phyloP scores from a whole-genome alignment of 2,113 vertebrate genomes.

The Colistium nudipinnis region DNA sequence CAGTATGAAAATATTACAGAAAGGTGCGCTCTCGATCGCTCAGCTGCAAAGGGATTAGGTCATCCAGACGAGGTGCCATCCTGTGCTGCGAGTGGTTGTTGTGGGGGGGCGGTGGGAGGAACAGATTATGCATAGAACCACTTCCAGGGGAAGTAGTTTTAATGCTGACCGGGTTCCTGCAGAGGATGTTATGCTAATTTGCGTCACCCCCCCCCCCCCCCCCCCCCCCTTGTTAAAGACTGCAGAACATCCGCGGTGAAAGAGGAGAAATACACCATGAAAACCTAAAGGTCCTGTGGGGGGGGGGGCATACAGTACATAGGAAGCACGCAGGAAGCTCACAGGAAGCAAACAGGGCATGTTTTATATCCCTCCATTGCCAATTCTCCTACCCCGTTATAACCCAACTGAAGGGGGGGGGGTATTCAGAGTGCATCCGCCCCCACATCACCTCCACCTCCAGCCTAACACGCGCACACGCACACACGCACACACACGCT shows the following conservation, averaged over 20 bases:
- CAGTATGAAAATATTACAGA: no score
- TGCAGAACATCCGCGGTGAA: constrained; percentile 57
- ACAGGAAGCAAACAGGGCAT: constrained; percentile 76
- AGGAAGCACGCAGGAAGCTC: constrained; percentile 69
- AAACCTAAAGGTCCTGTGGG: constrained; percentile 55
- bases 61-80: no score
- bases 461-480: constrained; percentile 7
- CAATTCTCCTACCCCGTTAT: constrained; percentile 43
- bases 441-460: constrained; percentile 14
- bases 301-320: constrained; percentile 33
- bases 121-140: constrained; percentile 74
- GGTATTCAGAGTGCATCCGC: constrained; percentile 68
- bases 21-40: no score
- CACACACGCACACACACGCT: constrained; percentile 37
- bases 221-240: constrained; percentile 62
- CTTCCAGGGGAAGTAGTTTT: constrained; percentile 77
- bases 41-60: no score
- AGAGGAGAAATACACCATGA: constrained; percentile 61
- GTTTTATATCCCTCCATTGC: constrained; percentile 52
- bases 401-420: constrained; percentile 47
- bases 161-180: constrained; percentile 75
- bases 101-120: constrained; percentile 47
- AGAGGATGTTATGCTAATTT: constrained; percentile 81
- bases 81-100: neutral
- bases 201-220: neutral